Evolutionary conservation across 2,888 invertebrate genomes (phyloP).

Genomic region (Patella caerulea): DNA sequence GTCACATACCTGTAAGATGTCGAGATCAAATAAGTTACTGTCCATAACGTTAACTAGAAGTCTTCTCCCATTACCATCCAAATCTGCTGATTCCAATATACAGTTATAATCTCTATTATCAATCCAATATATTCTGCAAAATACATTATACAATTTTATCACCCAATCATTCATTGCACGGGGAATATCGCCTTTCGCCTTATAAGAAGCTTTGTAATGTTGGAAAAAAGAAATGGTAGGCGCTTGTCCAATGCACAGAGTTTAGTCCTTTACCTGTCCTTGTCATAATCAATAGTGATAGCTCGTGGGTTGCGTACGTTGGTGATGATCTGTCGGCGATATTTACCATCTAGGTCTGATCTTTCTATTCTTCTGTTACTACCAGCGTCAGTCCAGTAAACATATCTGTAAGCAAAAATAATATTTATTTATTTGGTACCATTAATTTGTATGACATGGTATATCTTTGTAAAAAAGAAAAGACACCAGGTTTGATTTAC

Average conservation of each 20-base stretch:
- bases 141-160: too few species aligned
- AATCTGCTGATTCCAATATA: not conserved
- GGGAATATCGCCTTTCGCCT: too few species aligned
- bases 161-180: too few species aligned
- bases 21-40: not conserved
- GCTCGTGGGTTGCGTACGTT: not conserved
- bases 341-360: constrained; percentile 17
- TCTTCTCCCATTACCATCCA: not conserved
- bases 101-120: not conserved
- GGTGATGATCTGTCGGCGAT: not conserved
- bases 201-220: too few species aligned
- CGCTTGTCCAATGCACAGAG: too few species aligned
- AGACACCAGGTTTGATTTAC: too few species aligned
- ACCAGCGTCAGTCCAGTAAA: not conserved
- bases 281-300: constrained; percentile 13
- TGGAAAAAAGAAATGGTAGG: too few species aligned
- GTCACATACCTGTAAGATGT: not conserved
- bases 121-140: not conserved
- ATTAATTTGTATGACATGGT: too few species aligned
- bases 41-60: not conserved
- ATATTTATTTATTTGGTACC: too few species aligned
- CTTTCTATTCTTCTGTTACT: not conserved
- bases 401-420: not conserved
- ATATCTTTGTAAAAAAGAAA: too few species aligned
- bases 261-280: constrained; percentile 6